These are phyloP conservation scores for Morbakka virulenta DNA, from an alignment of 30 jellyfish, hydroid and myxozoan species.

Conservation along the genomic window DNA sequence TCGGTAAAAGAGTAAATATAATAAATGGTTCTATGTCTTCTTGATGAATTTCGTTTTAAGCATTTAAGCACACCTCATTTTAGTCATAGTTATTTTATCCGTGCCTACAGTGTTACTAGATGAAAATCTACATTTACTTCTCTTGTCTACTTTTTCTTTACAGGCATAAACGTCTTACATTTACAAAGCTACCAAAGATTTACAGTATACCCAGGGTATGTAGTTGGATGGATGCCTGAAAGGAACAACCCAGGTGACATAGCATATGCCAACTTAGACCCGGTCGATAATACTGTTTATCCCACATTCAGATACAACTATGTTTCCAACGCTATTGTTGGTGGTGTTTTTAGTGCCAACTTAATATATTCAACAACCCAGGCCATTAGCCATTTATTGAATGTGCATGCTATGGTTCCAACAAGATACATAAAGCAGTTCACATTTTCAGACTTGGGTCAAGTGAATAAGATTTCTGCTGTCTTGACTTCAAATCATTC, in stretches of 20 bases:
- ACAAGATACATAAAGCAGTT: conserved; percentile 46
- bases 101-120: too few species aligned
- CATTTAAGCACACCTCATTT: too few species aligned
- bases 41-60: too few species aligned
- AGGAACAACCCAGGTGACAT: not conserved
- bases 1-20: too few species aligned
- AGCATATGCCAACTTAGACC: not conserved
- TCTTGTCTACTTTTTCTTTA: too few species aligned
- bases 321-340: not conserved
- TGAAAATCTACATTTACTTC: too few species aligned
- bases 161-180: too few species aligned
- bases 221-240: not conserved
- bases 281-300: not conserved
- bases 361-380: conserved; percentile 14
- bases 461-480: conserved; percentile 20
- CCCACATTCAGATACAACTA: not conserved
- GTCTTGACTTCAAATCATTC: conserved; percentile 43
- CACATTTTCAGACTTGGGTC: conserved; percentile 28
- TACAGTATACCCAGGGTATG: not conserved
- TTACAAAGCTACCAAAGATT: too few species aligned
- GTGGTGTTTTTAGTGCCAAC: not conserved
- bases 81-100: too few species aligned
- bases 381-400: conserved; percentile 27
- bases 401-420: conserved; percentile 38
- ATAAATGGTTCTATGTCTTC: too few species aligned